These are phyloP conservation scores for Caenorhabditis sp. DNA, from an alignment of 2,888 invertebrate genomes.

Conservation along the genomic window DNA sequence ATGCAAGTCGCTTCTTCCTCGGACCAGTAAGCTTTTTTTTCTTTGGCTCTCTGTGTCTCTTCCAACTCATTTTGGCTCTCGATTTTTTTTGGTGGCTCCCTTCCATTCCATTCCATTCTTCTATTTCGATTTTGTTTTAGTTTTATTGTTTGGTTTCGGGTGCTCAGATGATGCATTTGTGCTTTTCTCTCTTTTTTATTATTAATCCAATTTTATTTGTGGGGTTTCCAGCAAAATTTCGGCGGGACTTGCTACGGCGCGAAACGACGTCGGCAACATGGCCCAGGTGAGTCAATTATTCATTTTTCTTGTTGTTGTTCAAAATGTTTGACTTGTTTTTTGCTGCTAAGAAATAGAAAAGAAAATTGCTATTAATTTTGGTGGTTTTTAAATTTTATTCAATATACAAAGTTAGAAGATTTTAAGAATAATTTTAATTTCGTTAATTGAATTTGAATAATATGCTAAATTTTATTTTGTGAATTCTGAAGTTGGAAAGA, in stretches of 20 bases:
- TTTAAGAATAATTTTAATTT: too few species aligned
- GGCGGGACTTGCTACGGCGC: conserved; percentile 48
- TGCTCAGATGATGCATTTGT: background rate
- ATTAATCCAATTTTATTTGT: conserved; percentile 2
- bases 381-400: too few species aligned
- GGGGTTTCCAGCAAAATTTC: conserved; percentile 44
- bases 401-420: too few species aligned
- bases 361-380: too few species aligned
- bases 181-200: conserved; percentile 1
- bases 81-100: background rate
- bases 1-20: conserved; percentile 5
- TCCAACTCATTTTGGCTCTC: conserved; percentile 3
- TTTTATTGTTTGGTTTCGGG: background rate
- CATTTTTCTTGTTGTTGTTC: background rate
- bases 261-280: conserved; percentile 48
- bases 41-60: conserved; percentile 29
- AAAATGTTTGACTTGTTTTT: background rate
- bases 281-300: conserved; percentile 22
- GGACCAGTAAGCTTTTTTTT: conserved; percentile 6
- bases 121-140: conserved; percentile 25
- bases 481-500: too few species aligned
- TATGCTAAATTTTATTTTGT: too few species aligned
- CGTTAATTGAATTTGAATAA: too few species aligned
- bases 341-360: too few species aligned
- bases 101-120: conserved; percentile 17